These are phyloP conservation scores for Dynastes tityus DNA, from an alignment of 2,888 invertebrate genomes.

Conservation along the genomic window DNA sequence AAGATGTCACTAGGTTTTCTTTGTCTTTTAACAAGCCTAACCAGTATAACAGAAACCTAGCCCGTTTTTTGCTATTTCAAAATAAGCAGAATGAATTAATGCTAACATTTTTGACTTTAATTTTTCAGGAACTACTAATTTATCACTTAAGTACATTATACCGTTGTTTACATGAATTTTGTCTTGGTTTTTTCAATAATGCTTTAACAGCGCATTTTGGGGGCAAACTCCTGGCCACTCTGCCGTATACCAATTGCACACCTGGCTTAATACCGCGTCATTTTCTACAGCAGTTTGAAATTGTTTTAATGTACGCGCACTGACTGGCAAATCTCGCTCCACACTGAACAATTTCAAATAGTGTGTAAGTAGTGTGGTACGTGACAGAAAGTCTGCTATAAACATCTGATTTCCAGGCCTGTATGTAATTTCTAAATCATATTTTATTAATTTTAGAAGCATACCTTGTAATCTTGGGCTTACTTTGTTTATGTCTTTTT, in stretches of 20 bases:
- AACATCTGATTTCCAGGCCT: not conserved
- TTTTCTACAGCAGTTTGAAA: no score
- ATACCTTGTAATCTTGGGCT: no score
- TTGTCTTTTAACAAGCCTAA: no score
- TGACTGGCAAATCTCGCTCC: not conserved
- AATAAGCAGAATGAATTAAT: no score
- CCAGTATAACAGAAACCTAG: no score
- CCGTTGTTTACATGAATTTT: not conserved
- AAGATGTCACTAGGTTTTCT: no score
- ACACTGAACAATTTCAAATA: not conserved
- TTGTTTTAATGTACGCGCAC: not conserved
- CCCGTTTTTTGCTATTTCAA: no score
- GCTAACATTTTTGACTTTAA: no score
- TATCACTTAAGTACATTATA: not conserved
- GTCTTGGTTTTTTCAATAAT: not conserved
- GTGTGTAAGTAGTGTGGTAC: not conserved
- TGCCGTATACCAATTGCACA: no score
- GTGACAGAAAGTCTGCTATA: not conserved
- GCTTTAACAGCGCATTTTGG: not conserved
- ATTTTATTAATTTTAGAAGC: not conserved
- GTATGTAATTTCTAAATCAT: constrained; percentile 1
- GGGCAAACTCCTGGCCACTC: not conserved
- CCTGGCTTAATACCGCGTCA: not conserved
- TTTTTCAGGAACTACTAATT: no score
- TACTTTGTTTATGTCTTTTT: no score